Base-by-base conservation (phyloP, 2,113 vertebrate genomes). In the Heterotis niloticus region DNA sequence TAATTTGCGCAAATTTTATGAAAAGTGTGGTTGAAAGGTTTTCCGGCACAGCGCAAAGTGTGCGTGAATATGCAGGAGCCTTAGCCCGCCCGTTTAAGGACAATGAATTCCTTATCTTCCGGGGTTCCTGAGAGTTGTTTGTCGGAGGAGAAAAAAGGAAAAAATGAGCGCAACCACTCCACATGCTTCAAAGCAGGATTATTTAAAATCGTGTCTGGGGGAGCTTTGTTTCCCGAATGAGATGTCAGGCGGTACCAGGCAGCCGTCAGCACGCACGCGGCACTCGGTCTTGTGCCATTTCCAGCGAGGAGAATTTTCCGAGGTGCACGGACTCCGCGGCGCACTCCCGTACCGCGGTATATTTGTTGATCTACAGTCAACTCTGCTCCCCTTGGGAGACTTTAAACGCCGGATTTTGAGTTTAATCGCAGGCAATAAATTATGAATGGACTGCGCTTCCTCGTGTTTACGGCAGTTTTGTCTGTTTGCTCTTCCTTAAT, bases 401-500 rank as follows among this genome's bases (percentile, higher is more conserved):
- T 14, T 18, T 66, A 51, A 13, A 56, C 52, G 66, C 34, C 57
- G 29, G 29, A 10, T 68, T 57, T 10, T 14, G 68, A 75, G 68
- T 66, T 69, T 79, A 81, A 72, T 83, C 82, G 73, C 74, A 67
- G 68, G 10, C 80, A 77, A 68, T 52, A 73, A 79, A 79, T 77
- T 28, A 70, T 11, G 28, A 28, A 14, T 67, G 65, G 70, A 56
- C 75, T 64, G 51, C 44, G 52, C 52, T 74, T 59, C 16, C 51
- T 20, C n/a, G 26, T 54, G 60, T 70, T 54, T 71, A 65, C 66
- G 65, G 57, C 64, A 66, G 56, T 62, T 67, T 67, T 76, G 57
- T 76, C 67, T 66, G 71, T 82, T 79, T 77, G 64, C 64, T 54
- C 57, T 69, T 74, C 11, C 56, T 80, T 77, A 80, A 82, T 78